A percentile compares a stretch with the other conserved stretches of the same genome.
Evolutionary conservation across 2,888 invertebrate genomes (phyloP).

Genomic region (Cheilosia urbana): DNA sequence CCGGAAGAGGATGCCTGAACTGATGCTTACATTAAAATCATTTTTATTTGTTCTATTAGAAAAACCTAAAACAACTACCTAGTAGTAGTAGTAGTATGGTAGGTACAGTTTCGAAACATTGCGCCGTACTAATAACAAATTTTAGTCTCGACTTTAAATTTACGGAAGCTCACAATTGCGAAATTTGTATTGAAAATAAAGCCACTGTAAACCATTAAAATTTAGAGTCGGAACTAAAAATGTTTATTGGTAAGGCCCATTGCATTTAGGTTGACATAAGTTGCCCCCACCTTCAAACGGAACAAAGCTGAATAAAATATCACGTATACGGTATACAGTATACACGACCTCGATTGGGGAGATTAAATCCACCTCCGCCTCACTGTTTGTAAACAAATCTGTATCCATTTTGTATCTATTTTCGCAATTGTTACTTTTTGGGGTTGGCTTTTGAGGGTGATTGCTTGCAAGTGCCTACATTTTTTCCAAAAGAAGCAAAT

Average conservation of each 20-base stretch:
- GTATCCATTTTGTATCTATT: constrained; percentile 49
- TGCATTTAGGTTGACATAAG: constrained; percentile 48
- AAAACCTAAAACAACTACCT: neutral
- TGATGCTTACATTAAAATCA: constrained; percentile 46
- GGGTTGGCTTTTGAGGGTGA: constrained; percentile 6
- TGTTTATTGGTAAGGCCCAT: no score
- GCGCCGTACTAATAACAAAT: no score
- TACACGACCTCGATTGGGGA: constrained; percentile 50
- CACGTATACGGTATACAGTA: no score
- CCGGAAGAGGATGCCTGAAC: constrained; percentile 57
- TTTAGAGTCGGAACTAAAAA: no score
- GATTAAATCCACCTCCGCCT: constrained; percentile 11
- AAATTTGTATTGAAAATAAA: no score
- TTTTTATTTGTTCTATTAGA: constrained; percentile 23
- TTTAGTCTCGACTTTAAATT: no score
- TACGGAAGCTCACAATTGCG: no score
- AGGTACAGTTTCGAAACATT: constrained; percentile 16
- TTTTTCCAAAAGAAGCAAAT: neutral
- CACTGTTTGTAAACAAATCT: constrained; percentile 73
- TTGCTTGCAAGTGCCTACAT: constrained; percentile 27
- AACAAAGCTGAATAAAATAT: constrained; percentile 1
- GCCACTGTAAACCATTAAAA: no score
- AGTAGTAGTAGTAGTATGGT: no score
- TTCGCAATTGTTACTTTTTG: constrained; percentile 42
- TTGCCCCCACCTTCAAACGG: neutral